These are phyloP conservation scores for Benitochromis conjunctus DNA, from an alignment of 2,113 vertebrate genomes.

Conservation along the genomic window DNA sequence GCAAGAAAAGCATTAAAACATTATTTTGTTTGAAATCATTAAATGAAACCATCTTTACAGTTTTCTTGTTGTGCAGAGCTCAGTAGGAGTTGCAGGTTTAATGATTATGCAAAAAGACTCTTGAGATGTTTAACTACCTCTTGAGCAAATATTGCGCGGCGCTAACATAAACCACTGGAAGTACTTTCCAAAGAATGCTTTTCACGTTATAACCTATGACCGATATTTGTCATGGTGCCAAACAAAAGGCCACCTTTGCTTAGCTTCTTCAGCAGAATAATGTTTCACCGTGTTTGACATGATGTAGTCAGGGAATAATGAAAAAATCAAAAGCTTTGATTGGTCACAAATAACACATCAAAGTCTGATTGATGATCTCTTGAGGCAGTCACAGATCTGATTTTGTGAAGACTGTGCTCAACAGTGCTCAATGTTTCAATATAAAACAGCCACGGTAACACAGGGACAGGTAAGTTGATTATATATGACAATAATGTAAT, in stretches of 20 bases:
- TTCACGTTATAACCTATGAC: accelerated
- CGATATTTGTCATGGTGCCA: not conserved
- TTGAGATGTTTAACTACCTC: accelerated
- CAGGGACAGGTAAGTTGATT: accelerated
- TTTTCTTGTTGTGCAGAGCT: not conserved
- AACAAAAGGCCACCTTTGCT: not conserved
- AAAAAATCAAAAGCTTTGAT: not conserved
- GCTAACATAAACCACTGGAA: not conserved
- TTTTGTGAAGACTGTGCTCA: not conserved
- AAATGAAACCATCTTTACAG: too few relatives aligned
- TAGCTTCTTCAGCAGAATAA: not conserved
- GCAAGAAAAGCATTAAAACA: not conserved
- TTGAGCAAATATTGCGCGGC: not conserved
- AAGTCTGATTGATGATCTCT: accelerated
- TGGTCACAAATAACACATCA: not conserved
- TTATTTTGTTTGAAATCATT: not conserved
- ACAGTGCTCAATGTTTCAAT: not conserved
- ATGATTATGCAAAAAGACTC: accelerated
- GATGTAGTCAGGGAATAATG: accelerated
- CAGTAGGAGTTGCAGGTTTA: not conserved
- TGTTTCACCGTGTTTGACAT: accelerated
- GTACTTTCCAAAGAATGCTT: not conserved
- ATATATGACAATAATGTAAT: not conserved
- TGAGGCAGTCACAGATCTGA: not conserved
- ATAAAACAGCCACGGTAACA: not conserved